A percentile compares a stretch with the other conserved stretches of the same genome.
phyloP scores from a whole-genome alignment of 2,797 vertebrate species.

The Apogon hyalosoma region DNA sequence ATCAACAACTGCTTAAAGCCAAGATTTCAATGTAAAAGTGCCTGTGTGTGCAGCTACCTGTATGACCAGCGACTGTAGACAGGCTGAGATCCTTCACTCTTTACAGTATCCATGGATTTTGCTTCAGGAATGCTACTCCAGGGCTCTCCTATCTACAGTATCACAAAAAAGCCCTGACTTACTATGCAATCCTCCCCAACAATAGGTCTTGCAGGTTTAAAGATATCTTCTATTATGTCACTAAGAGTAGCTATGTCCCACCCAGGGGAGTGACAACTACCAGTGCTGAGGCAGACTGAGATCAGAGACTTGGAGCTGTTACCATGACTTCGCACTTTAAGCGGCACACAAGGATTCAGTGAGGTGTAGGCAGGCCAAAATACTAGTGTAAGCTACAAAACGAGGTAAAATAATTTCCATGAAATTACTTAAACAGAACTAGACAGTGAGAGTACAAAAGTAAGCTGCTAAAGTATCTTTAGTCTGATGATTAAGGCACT shows the following conservation, averaged over 20 bases:
- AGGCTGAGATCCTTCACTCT: slow-evolving; percentile 76
- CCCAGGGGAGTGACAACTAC: slow-evolving; percentile 72
- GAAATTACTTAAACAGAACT: background rate
- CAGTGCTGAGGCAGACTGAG: slow-evolving; percentile 48
- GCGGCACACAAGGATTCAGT: slow-evolving; percentile 42
- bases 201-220: slow-evolving; percentile 22
- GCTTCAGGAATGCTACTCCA: slow-evolving; percentile 61
- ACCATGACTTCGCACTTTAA: slow-evolving; percentile 67
- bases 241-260: slow-evolving; percentile 57
- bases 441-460: background rate
- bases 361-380: slow-evolving; percentile 15
- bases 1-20: background rate
- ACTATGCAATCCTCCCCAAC: slow-evolving; percentile 28
- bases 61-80: slow-evolving; percentile 88
- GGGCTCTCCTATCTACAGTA: slow-evolving; percentile 20
- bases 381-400: background rate
- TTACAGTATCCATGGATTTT: slow-evolving; percentile 81
- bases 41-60: slow-evolving; percentile 75
- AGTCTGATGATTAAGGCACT: background rate
- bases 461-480: background rate
- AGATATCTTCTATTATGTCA: slow-evolving; percentile 56
- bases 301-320: slow-evolving; percentile 64
- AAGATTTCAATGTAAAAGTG: background rate
- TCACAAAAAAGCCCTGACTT: slow-evolving; percentile 26
- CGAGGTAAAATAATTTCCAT: background rate